phyloP scores from a whole-genome alignment of 2,797 vertebrate genomes.

The Enteromius mattozi region DNA sequence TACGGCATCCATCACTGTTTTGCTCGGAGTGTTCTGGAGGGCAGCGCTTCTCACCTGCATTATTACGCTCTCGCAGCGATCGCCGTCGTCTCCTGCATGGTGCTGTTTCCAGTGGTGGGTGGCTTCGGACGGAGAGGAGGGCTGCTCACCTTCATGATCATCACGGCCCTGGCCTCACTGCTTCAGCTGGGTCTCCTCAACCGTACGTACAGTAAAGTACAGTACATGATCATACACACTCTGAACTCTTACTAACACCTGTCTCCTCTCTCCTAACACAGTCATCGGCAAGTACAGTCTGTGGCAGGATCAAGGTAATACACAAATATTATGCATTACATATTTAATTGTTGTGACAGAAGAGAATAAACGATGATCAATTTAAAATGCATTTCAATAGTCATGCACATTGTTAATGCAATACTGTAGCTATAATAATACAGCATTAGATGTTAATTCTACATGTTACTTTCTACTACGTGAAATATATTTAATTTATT shows the following conservation, averaged over 20 bases:
- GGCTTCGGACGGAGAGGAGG: conserved; percentile 92
- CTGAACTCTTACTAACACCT: background rate
- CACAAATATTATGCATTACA: background rate
- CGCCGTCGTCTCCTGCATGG: conserved; percentile 90
- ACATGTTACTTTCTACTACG: too few species aligned
- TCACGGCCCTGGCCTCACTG: conserved; percentile 92
- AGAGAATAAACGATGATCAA: background rate
- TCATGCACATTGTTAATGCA: background rate
- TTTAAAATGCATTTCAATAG: background rate
- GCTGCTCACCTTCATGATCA: conserved; percentile 95
- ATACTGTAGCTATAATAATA: too few species aligned
- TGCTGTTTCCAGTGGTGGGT: conserved; percentile 89
- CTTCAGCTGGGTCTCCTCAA: conserved; percentile 95
- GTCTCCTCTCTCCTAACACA: conserved; percentile 52
- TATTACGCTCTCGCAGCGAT: conserved; percentile 95
- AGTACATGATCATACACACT: background rate
- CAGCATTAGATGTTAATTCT: too few species aligned
- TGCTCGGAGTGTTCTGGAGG: conserved; percentile 88
- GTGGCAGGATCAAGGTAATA: conserved; percentile 77
- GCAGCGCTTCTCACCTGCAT: conserved; percentile 84
- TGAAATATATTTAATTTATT: too few species aligned
- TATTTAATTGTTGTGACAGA: background rate
- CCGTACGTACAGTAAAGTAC: conserved; percentile 78
- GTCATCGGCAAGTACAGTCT: conserved; percentile 84
- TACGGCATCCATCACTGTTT: conserved; percentile 98